Evolutionary conservation across 2,797 vertebrate genomes (phyloP), one percentile per base, ranked within the genome.

Genomic region (Galago senegalensis): DNA sequence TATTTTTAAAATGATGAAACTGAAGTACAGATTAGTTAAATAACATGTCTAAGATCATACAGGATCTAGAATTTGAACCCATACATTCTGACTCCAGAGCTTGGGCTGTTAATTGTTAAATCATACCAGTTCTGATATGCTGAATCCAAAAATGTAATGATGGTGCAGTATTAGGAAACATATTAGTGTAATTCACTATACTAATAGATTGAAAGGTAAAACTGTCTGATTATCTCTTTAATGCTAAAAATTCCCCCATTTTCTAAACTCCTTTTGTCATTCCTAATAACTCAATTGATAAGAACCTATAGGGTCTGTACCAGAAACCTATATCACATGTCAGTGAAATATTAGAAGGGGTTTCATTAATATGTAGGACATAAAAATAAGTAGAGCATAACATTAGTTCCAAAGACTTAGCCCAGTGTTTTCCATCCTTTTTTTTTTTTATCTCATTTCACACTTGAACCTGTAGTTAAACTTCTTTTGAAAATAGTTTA

Each of bases 321-420:
- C 65, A 75, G 40, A 92, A 79, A 73, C 49, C 58, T 56, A 7
- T 60, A n/a, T 91, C 75, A 80, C 92, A 89, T 94, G 18, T 90
- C 60, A 87, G 58, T 79, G 72, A 94, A 93, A 80, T 94, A 53
- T 25, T 87, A 92, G 70, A 87, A 84, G 20, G 10, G 80, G 53
- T 93, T 92, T 31, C 10, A 6, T 91, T 95, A 84, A 84, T 46
- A 94, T 70, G 60, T 58, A 75, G 34, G 40, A 53, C 49, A 53
- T 53, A 16, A 53, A 53, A 53, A 53, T 16, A 53, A 14, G 13
- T 53, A 53, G 49, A 94, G 58, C 5, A 20, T 79, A 69, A 56
- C 40, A 46, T 82, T 89, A 60, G 58, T 73, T 12, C 63, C 86
- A 7, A 95, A 79, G 61, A 92, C 37, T 90, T 73, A 93, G 43